Percentiles rank a stretch among this genome's conserved stretches.
Evolutionary conservation across 2,888 invertebrate genomes (phyloP).

Genomic region (Encarsia formosa): DNA sequence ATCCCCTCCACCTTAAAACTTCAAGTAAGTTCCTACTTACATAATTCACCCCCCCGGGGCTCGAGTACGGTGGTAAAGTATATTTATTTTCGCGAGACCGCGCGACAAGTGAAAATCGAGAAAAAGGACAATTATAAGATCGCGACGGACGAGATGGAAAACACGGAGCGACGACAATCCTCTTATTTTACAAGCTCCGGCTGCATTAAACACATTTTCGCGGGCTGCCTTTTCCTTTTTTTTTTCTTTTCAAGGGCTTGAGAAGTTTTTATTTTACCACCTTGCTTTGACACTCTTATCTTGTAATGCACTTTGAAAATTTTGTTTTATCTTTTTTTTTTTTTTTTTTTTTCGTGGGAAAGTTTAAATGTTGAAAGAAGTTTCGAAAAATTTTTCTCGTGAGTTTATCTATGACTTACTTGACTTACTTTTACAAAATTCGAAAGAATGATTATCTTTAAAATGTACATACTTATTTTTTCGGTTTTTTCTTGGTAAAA

Average conservation of each 20-base stretch:
- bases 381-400: conserved; percentile 1
- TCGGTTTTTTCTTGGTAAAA: too few species aligned
- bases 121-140: conserved; percentile 23
- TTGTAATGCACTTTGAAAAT: too few species aligned
- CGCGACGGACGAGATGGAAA: background rate
- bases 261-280: too few species aligned
- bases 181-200: conserved; percentile 11
- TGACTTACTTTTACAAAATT: too few species aligned
- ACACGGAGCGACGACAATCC: conserved; percentile 11
- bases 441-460: too few species aligned
- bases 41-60: conserved; percentile 22
- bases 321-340: too few species aligned
- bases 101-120: conserved; percentile 21
- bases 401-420: too few species aligned
- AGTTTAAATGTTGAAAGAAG: too few species aligned
- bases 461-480: too few species aligned
- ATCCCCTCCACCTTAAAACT: conserved; percentile 2
- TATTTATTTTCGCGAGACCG: conserved; percentile 2
- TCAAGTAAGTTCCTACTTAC: conserved; percentile 22
- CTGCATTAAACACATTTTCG: background rate
- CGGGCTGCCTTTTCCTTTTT: background rate
- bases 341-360: too few species aligned
- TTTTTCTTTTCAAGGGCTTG: too few species aligned
- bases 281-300: too few species aligned
- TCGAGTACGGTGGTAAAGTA: conserved; percentile 13